These are phyloP conservation scores for Zaprionus vittiger DNA, from an alignment of 1,140 invertebrate species.

Conservation along the genomic window DNA sequence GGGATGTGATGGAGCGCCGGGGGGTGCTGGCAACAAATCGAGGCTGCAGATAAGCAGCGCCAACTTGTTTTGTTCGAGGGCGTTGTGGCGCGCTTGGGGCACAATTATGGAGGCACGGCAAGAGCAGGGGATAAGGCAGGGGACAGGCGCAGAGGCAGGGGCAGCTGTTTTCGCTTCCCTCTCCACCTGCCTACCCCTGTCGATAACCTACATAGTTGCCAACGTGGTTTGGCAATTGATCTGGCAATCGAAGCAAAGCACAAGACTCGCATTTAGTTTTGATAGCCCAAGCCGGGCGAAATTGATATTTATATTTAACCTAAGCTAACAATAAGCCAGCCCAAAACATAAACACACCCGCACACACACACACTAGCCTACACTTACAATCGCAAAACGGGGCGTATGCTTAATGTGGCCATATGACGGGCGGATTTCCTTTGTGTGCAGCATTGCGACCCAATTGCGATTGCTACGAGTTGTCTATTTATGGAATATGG, in stretches of 20 bases:
- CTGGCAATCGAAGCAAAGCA: constrained; percentile 64
- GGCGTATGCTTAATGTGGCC: constrained; percentile 73
- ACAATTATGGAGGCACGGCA: constrained; percentile 33
- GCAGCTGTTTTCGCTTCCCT: neutral
- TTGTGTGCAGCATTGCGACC: constrained; percentile 41
- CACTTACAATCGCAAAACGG: constrained; percentile 30
- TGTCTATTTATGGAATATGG: constrained; percentile 19
- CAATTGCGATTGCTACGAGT: constrained; percentile 11
- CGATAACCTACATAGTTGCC: constrained; percentile 52
- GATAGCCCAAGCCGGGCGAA: constrained; percentile 53
- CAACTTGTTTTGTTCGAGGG: constrained; percentile 76
- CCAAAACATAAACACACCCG: constrained; percentile 31
- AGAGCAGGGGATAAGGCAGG: neutral
- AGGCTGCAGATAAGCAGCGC: constrained; percentile 71
- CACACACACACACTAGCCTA: constrained; percentile 2
- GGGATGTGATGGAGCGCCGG: neutral
- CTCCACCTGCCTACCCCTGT: neutral
- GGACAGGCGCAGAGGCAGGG: neutral
- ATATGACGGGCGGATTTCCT: constrained; percentile 71
- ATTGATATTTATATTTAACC: constrained; percentile 82
- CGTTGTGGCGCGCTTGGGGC: constrained; percentile 68
- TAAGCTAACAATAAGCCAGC: constrained; percentile 71
- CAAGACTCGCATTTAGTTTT: constrained; percentile 70
- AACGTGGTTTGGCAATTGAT: constrained; percentile 75
- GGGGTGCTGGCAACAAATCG: constrained; percentile 42